Evolutionary conservation across 2,888 invertebrate genomes (phyloP).

Genomic region (Mesorhabditis sp.): DNA sequence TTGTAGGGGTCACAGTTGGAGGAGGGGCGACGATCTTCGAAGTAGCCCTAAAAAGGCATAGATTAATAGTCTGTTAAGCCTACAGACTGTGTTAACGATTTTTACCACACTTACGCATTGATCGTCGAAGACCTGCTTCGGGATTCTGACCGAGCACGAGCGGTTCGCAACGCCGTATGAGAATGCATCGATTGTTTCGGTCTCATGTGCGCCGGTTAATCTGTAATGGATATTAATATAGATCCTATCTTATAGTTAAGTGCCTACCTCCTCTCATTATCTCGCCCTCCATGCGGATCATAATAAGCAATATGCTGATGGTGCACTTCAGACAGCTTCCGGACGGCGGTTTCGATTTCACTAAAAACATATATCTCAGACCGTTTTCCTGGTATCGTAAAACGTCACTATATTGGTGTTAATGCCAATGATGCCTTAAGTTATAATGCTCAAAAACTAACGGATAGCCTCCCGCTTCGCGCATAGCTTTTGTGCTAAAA

Average conservation of each 20-base stretch:
- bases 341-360: constrained; percentile 88
- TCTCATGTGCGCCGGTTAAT: constrained; percentile 88
- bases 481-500: constrained; percentile 86
- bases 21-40: constrained; percentile 48
- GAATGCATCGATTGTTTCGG: constrained; percentile 92
- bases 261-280: constrained; percentile 73
- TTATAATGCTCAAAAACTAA: constrained; percentile 13
- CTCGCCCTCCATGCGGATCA: constrained; percentile 69
- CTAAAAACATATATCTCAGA: constrained; percentile 12
- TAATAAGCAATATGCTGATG: constrained; percentile 89
- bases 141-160: constrained; percentile 88
- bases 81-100: constrained; percentile 71
- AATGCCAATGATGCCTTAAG: not conserved
- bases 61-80: not conserved
- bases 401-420: no score
- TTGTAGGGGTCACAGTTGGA: constrained; percentile 52
- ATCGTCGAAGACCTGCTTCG: constrained; percentile 70
- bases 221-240: constrained; percentile 61
- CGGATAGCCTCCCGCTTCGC: constrained; percentile 73
- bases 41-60: constrained; percentile 37
- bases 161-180: constrained; percentile 63
- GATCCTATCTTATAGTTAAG: not conserved
- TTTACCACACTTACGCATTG: constrained; percentile 32
- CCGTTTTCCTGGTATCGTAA: no score
- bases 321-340: constrained; percentile 84